phyloP scores from a whole-genome alignment of 2,888 invertebrate species.

The Drosophila tripunctata region DNA sequence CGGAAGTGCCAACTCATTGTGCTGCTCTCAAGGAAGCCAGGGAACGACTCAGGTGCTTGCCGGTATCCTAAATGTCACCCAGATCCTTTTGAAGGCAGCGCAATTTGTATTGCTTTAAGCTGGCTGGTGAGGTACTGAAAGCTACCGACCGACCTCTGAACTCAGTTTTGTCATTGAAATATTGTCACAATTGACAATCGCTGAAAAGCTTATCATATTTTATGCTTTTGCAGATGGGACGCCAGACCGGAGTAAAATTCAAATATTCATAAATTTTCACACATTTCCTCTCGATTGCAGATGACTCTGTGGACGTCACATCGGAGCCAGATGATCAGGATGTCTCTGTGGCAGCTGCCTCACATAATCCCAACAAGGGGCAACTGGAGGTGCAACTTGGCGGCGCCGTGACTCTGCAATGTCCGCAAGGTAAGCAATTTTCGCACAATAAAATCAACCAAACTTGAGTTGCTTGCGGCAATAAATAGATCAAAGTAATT shows the following conservation, averaged over 20 bases:
- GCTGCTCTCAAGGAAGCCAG: neutral
- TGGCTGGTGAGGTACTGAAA: conserved; percentile 4
- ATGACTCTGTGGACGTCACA: conserved; percentile 86
- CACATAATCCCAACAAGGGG: conserved; percentile 85
- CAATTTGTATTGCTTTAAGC: conserved; percentile 68
- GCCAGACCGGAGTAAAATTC: neutral
- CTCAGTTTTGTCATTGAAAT: conserved; percentile 62
- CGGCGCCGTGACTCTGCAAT: conserved; percentile 93
- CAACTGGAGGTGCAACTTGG: conserved; percentile 93
- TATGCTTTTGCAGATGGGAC: conserved; percentile 46
- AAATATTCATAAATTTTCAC: conserved; percentile 7
- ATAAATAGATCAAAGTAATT: conserved; percentile 47
- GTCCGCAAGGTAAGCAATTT: conserved; percentile 88
- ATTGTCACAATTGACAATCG: conserved; percentile 75
- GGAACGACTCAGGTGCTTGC: conserved; percentile 71
- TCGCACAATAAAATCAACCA: neutral
- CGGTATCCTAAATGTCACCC: conserved; percentile 43
- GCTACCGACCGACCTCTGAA: neutral
- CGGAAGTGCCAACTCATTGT: conserved; percentile 72
- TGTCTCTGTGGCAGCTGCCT: conserved; percentile 86
- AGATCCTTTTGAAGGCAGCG: conserved; percentile 33
- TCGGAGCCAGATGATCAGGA: conserved; percentile 87
- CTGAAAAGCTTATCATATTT: conserved; percentile 66
- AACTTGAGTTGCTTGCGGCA: neutral
- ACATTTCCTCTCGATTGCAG: conserved; percentile 63